Conservation (phyloP, 2,113 vertebrate species). For the Cottus gobio region DNA sequence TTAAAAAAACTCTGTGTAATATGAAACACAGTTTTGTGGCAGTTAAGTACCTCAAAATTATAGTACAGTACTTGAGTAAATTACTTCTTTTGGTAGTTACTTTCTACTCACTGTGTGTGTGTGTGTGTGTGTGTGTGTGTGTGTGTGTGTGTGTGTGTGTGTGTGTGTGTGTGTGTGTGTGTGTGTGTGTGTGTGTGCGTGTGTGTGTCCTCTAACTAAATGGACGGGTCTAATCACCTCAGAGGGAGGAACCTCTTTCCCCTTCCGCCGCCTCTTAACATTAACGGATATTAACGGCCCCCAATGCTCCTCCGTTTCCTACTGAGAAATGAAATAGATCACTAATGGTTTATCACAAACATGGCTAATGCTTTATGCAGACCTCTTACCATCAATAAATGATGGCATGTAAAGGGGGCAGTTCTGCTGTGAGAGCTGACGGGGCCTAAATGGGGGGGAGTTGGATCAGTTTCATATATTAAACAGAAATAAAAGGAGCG, state of each 20-base stretch:
- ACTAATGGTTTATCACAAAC: conserved; percentile 83
- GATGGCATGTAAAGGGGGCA: conserved; percentile 65
- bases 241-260: conserved; percentile 73
- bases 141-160: neutral
- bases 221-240: conserved; percentile 79
- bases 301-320: conserved; percentile 75
- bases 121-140: neutral
- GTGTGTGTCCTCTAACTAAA: conserved; percentile 71
- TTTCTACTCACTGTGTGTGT: neutral
- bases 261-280: conserved; percentile 78
- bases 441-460: conserved; percentile 24
- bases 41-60: neutral
- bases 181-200: conserved; percentile 23
- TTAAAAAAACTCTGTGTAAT: neutral
- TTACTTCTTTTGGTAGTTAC: neutral
- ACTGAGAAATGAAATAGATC: conserved; percentile 79
- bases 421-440: conserved; percentile 44
- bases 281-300: conserved; percentile 81
- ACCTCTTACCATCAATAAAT: conserved; percentile 82
- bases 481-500: conserved; percentile 57
- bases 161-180: neutral
- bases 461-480: conserved; percentile 73
- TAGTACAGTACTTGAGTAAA: neutral
- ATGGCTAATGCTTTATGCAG: conserved; percentile 77
- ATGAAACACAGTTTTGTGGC: neutral